phyloP scores from a whole-genome alignment of 2,888 invertebrate species.

The Mythimna vitellina region DNA sequence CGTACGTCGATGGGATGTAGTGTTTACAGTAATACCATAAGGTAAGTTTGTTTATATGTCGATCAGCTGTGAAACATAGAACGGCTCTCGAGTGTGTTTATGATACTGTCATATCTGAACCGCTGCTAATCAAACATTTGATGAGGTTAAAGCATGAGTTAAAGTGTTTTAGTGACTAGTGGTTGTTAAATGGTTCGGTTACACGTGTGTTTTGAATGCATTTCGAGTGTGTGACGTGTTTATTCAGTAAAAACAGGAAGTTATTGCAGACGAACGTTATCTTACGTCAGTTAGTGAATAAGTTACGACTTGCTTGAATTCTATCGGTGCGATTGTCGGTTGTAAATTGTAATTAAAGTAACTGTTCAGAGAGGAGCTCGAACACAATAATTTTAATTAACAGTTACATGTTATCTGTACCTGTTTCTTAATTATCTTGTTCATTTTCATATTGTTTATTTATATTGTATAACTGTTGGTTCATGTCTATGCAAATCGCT shows the following conservation, averaged over 20 bases:
- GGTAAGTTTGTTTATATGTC: constrained; percentile 83
- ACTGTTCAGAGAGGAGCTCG: constrained; percentile 31
- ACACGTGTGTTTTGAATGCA: constrained; percentile 54
- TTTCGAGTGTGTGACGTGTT: constrained; percentile 41
- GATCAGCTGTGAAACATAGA: constrained; percentile 79
- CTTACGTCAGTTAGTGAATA: constrained; percentile 51
- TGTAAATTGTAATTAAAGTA: constrained; percentile 59
- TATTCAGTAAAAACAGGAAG: constrained; percentile 56
- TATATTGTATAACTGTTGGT: constrained; percentile 22
- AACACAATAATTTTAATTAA: constrained; percentile 39
- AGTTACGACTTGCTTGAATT: constrained; percentile 52
- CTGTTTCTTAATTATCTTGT: constrained; percentile 30
- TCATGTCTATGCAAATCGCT: constrained; percentile 9
- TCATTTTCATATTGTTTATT: constrained; percentile 24
- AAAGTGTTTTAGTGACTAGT: constrained; percentile 49
- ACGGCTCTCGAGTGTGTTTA: constrained; percentile 61
- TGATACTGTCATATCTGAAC: constrained; percentile 59
- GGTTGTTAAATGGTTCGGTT: constrained; percentile 37
- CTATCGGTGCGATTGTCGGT: constrained; percentile 33
- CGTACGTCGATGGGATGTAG: constrained; percentile 75
- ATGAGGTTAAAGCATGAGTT: too few species aligned
- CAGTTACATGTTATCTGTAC: constrained; percentile 28
- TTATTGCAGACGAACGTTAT: constrained; percentile 56
- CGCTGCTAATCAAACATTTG: constrained; percentile 48
- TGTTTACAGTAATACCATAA: constrained; percentile 77